phyloP scores from a whole-genome alignment of 1,140 invertebrate species.

The Aleiodes sp. region DNA sequence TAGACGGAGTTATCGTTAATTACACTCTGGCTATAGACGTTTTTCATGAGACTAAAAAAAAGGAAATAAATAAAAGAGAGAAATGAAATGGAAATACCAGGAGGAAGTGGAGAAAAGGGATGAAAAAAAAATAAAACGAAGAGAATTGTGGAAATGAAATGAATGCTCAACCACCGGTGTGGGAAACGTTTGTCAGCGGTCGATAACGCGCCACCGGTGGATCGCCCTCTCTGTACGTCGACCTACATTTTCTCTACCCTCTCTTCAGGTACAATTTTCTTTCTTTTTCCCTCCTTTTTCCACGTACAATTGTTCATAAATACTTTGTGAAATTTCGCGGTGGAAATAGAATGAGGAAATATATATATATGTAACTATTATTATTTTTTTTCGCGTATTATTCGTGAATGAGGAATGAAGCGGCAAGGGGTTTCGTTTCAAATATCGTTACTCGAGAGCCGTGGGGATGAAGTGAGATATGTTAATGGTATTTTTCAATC shows the following conservation, averaged over 20 bases:
- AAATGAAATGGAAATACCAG: neutral
- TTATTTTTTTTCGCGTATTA: no score
- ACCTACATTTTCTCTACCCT: constrained; percentile 2
- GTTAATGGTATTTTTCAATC: no score
- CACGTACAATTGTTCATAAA: constrained; percentile 10
- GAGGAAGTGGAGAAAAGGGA: neutral
- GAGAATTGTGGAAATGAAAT: neutral
- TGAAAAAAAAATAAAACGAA: no score
- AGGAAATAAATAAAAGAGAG: neutral
- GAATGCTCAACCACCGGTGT: neutral
- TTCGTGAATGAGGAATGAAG: no score
- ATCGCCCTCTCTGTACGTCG: constrained; percentile 15
- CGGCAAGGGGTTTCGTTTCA: no score
- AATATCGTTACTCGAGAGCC: no score
- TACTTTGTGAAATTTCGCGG: neutral
- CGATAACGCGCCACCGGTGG: constrained; percentile 13
- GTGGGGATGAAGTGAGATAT: no score
- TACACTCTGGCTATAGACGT: no score
- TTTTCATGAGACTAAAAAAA: no score
- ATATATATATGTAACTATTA: no score
- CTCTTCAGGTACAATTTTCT: constrained; percentile 4
- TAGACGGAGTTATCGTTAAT: no score
- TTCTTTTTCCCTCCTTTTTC: no score
- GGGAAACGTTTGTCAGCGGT: constrained; percentile 4
- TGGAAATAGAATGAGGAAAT: neutral